Conservation (phyloP, 2,888 invertebrate species). For the Aphodius sticticus region DNA sequence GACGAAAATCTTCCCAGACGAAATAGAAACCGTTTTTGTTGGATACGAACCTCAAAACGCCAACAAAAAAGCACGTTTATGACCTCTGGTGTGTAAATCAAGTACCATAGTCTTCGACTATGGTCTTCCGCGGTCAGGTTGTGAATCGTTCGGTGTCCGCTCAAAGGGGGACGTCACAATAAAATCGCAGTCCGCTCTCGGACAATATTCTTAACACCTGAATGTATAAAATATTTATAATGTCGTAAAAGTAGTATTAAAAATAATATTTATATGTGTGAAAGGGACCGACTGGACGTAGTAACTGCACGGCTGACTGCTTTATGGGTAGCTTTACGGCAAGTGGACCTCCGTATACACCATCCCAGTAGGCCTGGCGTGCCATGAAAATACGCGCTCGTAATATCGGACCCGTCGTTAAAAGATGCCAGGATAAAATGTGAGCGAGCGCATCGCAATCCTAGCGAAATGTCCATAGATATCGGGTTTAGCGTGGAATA, state of each 20-base stretch:
- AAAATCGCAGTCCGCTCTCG: conserved; percentile 37
- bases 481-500: neutral
- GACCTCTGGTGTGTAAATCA: neutral
- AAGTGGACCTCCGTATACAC: conserved; percentile 8
- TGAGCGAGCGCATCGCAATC: neutral
- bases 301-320: conserved; percentile 59
- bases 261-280: conserved; percentile 63
- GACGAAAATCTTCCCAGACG: neutral
- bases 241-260: conserved; percentile 62
- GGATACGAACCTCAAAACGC: no score
- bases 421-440: neutral
- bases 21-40: neutral
- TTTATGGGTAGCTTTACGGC: conserved; percentile 51
- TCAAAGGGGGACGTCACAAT: neutral
- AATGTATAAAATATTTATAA: conserved; percentile 62
- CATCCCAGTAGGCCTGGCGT: neutral
- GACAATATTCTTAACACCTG: conserved; percentile 61
- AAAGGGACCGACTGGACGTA: conserved; percentile 58
- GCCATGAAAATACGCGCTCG: neutral
- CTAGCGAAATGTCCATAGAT: neutral
- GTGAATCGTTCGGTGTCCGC: neutral
- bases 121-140: neutral
- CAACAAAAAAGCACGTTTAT: neutral
- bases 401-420: neutral
- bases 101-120: neutral